phyloP scores from a whole-genome alignment of 2,888 invertebrate species.

The Pilophorus perplexus region DNA sequence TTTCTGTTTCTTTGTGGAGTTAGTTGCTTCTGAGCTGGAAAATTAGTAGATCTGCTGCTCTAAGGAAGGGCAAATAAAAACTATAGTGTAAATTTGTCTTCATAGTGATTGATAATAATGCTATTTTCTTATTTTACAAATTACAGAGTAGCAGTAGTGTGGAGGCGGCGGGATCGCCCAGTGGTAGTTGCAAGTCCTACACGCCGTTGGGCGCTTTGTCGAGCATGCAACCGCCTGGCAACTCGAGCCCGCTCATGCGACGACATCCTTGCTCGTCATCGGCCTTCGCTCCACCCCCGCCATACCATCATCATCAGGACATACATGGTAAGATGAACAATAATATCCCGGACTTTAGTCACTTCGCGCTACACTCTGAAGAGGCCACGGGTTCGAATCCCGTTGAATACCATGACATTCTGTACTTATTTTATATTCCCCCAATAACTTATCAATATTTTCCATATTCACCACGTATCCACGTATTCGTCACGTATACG shows the following conservation, averaged over 20 bases:
- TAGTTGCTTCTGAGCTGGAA: not conserved
- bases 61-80: too few species aligned
- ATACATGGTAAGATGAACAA: constrained; percentile 41
- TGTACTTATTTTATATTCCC: too few species aligned
- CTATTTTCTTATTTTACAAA: not conserved
- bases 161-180: constrained; percentile 43
- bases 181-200: constrained; percentile 62
- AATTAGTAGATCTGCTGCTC: too few species aligned
- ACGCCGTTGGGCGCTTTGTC: constrained; percentile 80
- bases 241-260: constrained; percentile 46
- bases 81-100: not conserved
- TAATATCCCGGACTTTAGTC: too few species aligned
- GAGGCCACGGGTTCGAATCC: too few species aligned
- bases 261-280: constrained; percentile 57
- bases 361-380: too few species aligned
- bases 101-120: not conserved
- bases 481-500: too few species aligned
- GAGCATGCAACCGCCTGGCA: constrained; percentile 76
- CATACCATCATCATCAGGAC: constrained; percentile 50
- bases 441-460: too few species aligned
- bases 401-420: too few species aligned
- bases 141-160: constrained; percentile 42
- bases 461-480: too few species aligned
- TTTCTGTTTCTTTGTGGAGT: not conserved
- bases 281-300: constrained; percentile 62